A percentile compares a stretch with the other conserved stretches of the same genome.
phyloP scores from a whole-genome alignment of 1,140 invertebrate species.

The Muscidifurax raptorellus region DNA sequence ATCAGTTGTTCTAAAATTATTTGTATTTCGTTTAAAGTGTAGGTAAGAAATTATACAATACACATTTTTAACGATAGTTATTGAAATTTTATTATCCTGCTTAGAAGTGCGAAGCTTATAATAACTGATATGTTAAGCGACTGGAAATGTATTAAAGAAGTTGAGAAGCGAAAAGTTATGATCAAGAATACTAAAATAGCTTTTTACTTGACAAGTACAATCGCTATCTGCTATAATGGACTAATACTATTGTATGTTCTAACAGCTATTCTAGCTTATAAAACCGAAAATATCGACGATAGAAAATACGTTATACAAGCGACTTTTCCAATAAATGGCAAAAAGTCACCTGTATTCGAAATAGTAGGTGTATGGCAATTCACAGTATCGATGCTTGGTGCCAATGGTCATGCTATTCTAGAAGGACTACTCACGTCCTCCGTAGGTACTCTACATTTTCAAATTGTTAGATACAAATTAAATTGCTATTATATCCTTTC shows the following conservation, averaged over 20 bases:
- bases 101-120: background rate
- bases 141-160: background rate
- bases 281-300: background rate
- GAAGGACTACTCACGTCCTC: conserved; percentile 28
- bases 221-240: conserved; percentile 5
- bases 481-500: background rate
- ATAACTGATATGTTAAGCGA: conserved; percentile 18
- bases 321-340: conserved; percentile 25
- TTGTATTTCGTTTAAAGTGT: conserved; percentile 8
- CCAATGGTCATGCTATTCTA: background rate
- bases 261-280: background rate
- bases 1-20: background rate
- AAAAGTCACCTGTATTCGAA: conserved; percentile 31
- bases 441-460: conserved; percentile 10
- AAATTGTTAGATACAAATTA: background rate
- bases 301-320: conserved; percentile 25
- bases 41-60: conserved; percentile 7
- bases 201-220: background rate
- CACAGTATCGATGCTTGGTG: background rate
- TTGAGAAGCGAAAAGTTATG: background rate
- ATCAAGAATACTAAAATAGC: background rate
- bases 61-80: background rate
- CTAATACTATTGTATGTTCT: background rate
- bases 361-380: conserved; percentile 5
- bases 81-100: background rate